A percentile compares a stretch with the other conserved stretches of the same genome.
These are phyloP conservation scores for Etheostoma cragini DNA, from an alignment of 2,113 vertebrate species.

Conservation along the genomic window DNA sequence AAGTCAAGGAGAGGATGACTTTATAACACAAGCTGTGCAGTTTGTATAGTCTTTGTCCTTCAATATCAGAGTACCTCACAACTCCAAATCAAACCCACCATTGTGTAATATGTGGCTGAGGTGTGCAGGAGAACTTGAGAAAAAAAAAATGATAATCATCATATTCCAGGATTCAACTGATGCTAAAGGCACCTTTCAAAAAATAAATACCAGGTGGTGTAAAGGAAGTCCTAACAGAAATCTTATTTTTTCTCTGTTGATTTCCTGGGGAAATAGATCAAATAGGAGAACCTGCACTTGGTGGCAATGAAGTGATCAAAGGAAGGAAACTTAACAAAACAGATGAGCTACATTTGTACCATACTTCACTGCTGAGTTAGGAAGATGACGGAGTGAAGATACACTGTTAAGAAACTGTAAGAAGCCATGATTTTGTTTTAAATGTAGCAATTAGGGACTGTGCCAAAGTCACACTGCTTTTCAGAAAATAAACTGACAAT, in stretches of 20 bases:
- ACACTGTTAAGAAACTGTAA: slow-evolving; percentile 65
- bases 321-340: neutral
- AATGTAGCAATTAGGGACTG: slow-evolving; percentile 61
- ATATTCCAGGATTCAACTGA: slow-evolving; percentile 58
- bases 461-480: slow-evolving; percentile 58
- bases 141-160: neutral
- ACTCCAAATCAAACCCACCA: slow-evolving; percentile 46
- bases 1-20: slow-evolving; percentile 57
- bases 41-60: slow-evolving; percentile 77
- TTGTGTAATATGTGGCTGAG: slow-evolving; percentile 34
- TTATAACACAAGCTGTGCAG: slow-evolving; percentile 77
- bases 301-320: slow-evolving; percentile 49
- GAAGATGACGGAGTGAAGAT: slow-evolving; percentile 71
- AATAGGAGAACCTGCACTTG: slow-evolving; percentile 40
- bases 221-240: slow-evolving; percentile 29
- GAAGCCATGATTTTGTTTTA: slow-evolving; percentile 62
- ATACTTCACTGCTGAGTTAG: slow-evolving; percentile 71
- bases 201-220: slow-evolving; percentile 60
- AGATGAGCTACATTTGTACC: slow-evolving; percentile 75
- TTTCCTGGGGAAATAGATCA: slow-evolving; percentile 30
- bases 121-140: slow-evolving; percentile 46
- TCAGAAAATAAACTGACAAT: slow-evolving; percentile 24
- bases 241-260: slow-evolving; percentile 19
- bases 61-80: slow-evolving; percentile 73
- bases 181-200: slow-evolving; percentile 38